Evolutionary conservation across 2,113 vertebrate genomes (phyloP).

Genomic region (Oryzias melastigma): DNA sequence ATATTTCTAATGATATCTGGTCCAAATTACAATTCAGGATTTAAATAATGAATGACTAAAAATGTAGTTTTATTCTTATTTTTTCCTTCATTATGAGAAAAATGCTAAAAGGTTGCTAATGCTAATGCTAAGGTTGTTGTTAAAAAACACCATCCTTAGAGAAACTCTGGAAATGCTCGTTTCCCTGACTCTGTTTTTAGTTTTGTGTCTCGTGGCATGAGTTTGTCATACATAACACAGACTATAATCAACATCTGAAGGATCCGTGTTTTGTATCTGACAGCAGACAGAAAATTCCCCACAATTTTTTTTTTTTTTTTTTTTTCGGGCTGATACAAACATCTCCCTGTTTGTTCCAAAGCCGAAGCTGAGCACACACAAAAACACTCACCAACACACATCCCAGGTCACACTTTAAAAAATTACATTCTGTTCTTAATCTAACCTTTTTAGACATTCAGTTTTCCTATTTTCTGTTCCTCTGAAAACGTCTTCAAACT

Average conservation of each 20-base stretch:
- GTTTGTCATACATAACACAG: background rate
- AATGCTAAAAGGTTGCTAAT: too few relatives aligned
- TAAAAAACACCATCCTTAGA: too few relatives aligned
- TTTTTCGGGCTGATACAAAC: conserved; percentile 25
- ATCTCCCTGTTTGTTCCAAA: background rate
- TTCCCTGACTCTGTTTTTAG: too few relatives aligned
- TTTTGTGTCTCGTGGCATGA: background rate
- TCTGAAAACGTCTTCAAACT: conserved; percentile 3
- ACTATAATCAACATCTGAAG: background rate
- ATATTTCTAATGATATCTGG: too few relatives aligned
- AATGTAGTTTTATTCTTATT: too few relatives aligned
- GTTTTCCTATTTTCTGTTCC: background rate
- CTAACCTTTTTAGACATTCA: background rate
- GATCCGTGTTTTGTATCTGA: background rate
- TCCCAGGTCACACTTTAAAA: background rate
- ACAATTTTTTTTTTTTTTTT: conserved; percentile 12
- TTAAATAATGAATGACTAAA: too few relatives aligned
- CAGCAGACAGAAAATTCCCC: background rate
- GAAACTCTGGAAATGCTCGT: too few relatives aligned
- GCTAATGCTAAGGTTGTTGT: too few relatives aligned
- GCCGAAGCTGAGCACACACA: background rate
- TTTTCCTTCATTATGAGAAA: too few relatives aligned
- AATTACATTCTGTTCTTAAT: background rate
- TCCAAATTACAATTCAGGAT: too few relatives aligned
- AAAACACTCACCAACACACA: background rate